Base-by-base conservation (phyloP, 2,888 invertebrate species). In the Gisinianus flammeolus region DNA sequence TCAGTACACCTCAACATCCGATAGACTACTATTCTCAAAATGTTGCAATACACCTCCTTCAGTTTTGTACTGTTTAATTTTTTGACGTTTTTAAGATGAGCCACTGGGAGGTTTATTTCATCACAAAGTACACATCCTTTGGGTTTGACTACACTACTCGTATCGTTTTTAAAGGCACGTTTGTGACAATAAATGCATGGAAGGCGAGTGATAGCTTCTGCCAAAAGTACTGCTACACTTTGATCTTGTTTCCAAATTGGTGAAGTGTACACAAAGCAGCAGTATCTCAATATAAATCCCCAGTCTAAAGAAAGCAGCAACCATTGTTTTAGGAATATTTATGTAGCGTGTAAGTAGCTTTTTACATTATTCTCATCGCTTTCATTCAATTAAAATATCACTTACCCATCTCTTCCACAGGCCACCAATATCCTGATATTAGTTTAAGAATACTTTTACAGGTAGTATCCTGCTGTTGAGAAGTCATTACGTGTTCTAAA, bases 201-300 rank as follows among this genome's bases (percentile, higher is more conserved):
- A 4, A 76, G 76, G 10, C 58, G 69, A 28, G 69, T 69, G 24
- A 76, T n/a, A 19, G 69, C 76, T 31, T 76, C 76, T 0, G 76
- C 54, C 33, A 76, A 6, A 8, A 33, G n/a, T 31, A 69, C n/a
- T 30, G 54, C 28, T 30, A 69, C 12, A 8, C 22, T 10, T 24
- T 69, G 33, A 24, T 68, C 12, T 24, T 22, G 6, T 12, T 19
- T 24, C 62, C 16, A 35, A 24, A 24, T 58, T 8, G 1, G 33
- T 24, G n/a, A 35, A n/a, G 62, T 33, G 24, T 2, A 35, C 16
- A 73, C 24, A 24, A 22, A 62, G 0, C 24, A 10, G 26, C 33
- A 35, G 22, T 73, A 73, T 12, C 35, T 30, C 16, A 62, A 64
- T 30, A 73, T 33, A 8, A 35, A 24, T 24, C 2, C 35, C 73